Evolutionary conservation across 2,797 vertebrate genomes (phyloP), one percentile per base, ranked within the genome.

Genomic region (Melanotaenia pygmaea): DNA sequence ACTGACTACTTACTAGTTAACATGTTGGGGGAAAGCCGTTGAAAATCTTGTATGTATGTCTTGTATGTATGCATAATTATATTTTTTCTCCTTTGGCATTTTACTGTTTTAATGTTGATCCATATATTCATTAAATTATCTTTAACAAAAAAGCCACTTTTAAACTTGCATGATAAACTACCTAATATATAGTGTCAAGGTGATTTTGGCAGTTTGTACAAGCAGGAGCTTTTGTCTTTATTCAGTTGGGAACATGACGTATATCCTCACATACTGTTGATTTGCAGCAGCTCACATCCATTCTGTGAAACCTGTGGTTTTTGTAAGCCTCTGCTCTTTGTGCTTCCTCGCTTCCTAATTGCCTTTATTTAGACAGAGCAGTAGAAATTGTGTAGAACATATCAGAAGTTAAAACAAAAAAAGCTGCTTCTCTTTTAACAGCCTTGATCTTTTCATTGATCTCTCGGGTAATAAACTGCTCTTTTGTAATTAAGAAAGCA

Each of bases 371-470:
- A 72, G 74, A 77, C 58, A 26, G 56, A 82, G 79, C 76, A 43
- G 72, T 65, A 77, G 72, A 85, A 88, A 64, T 79, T 67, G 56
- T 64, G 76, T 70, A 43, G 72, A 71, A 80, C 30, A 72, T 66
- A 76, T 79, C 79, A 80, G 72, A 89, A 88, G 82, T 77, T 37
- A 16, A 40, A 43, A 7, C 7, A 6, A 74, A 71, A 81, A 85
- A 37, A 12, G 32, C 67, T 43, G 64, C 85, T 76, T 82, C 64
- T 54, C 71, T 84, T 84, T 90, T 82, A 90, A 88, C 84, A 53
- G 80, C 78, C 85, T 83, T 83, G 78, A 90, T 88, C 85, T 88
- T 87, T 86, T 87, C 84, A 93, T 93, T 92, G 89, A 94, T 93
- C 91, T 90, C 87, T 40, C 3, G 86, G 77, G 88, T 92, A 91